Evolutionary conservation across 2,797 vertebrate genomes (phyloP).

Genomic region (Chelon auratus): DNA sequence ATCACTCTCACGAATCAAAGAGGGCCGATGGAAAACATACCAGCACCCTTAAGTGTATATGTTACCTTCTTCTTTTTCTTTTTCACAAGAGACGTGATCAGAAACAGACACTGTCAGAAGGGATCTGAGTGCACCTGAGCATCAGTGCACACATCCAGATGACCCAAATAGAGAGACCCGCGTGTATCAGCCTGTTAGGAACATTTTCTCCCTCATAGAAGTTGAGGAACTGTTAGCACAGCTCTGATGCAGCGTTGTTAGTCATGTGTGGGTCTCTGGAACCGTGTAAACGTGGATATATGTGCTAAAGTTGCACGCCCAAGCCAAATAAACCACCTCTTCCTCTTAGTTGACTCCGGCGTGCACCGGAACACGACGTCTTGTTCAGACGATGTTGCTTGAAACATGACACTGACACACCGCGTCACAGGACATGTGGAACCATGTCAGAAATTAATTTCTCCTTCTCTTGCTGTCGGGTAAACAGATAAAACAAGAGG

Average conservation of each 20-base stretch:
- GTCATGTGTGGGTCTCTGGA: constrained; percentile 13
- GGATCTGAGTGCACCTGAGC: background rate
- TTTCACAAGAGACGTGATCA: constrained; percentile 1
- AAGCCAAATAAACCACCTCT: too few species aligned
- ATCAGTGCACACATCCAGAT: background rate
- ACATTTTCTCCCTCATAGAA: too few species aligned
- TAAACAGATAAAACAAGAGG: constrained; percentile 37
- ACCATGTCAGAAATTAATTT: constrained; percentile 12
- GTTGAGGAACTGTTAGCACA: too few species aligned
- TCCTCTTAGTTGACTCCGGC: too few species aligned
- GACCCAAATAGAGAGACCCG: background rate
- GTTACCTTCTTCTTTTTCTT: background rate
- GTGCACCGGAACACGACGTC: too few species aligned
- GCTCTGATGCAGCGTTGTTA: too few species aligned
- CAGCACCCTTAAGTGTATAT: background rate
- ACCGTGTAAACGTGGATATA: constrained; percentile 11
- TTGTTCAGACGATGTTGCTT: background rate
- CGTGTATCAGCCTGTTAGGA: too few species aligned
- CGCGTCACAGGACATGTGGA: constrained; percentile 8
- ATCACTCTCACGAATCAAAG: background rate
- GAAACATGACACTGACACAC: constrained; percentile 35
- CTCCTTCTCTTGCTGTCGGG: constrained; percentile 21
- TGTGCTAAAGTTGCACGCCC: too few species aligned
- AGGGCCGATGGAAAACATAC: background rate
- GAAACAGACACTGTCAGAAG: constrained; percentile 5